Evolutionary conservation across 2,113 vertebrate genomes (phyloP).

Genomic region (Falcunculus frontatus): DNA sequence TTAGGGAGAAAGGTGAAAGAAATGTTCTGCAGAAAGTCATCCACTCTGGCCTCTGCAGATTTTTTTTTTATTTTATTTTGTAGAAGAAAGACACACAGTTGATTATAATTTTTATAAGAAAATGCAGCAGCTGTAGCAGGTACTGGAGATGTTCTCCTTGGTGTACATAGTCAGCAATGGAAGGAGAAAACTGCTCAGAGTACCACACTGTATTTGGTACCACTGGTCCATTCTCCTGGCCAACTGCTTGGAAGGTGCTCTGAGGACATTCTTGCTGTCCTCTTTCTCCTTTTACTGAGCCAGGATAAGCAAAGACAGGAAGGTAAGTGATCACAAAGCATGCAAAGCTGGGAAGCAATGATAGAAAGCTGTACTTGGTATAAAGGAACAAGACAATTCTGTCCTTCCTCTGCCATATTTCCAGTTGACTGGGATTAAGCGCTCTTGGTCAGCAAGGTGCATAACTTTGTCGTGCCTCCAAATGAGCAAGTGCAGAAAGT

Average conservation of each 20-base stretch:
- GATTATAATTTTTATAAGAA: neutral
- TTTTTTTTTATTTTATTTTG: neutral
- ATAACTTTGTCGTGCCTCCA: neutral
- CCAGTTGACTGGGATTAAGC: accelerated
- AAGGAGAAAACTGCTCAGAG: neutral
- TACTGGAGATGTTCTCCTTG: neutral
- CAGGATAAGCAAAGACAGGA: neutral
- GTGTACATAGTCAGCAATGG: neutral
- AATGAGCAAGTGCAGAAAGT: neutral
- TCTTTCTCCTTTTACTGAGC: neutral
- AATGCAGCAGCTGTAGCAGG: neutral
- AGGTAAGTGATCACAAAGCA: neutral
- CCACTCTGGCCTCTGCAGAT: neutral
- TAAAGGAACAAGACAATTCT: neutral
- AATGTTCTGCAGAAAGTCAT: neutral
- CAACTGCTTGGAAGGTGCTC: neutral
- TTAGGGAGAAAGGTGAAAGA: neutral
- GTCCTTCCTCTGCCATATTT: neutral
- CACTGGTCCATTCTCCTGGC: neutral
- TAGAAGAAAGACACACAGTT: neutral
- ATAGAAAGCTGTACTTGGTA: neutral
- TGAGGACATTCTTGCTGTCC: neutral
- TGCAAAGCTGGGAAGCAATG: neutral
- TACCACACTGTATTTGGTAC: neutral
- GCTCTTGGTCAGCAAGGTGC: neutral